Base-by-base conservation (phyloP, 2,797 vertebrate genomes). In the Rallus crepitans region DNA sequence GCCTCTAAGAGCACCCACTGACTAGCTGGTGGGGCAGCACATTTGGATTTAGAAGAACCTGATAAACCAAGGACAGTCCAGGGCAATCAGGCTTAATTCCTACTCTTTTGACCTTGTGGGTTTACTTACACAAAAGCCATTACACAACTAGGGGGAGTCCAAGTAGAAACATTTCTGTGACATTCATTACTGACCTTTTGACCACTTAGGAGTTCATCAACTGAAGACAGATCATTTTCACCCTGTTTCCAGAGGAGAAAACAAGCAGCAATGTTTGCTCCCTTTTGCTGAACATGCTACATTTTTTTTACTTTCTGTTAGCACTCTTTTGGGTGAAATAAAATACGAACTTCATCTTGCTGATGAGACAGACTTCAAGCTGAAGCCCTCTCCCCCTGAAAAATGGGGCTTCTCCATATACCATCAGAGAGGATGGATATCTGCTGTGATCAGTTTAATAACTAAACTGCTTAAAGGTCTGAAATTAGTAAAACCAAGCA, bases 1-100 rank as follows among this genome's bases (percentile, higher is more conserved):
- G 87, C 39, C 77, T 61, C 39, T 31, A 60, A 20, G 47, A 82
- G 50, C 52, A 55, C 16, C 11, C 48, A 4, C 39, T 64, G 66
- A 53, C 53, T 24, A 45, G 30, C 16, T 63, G 45, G 42, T 15
- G 63, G 27, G 0, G 3, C 65, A 84, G 55, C 86, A 50, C 42
- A 78, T 40, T 48, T 65, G 47, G 64, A 56, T 95, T 91, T 31
- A 45, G 42, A 81, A 81, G 16, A 73, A 27, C 8, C n/a, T 50
- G 14, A 27, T 23, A 25, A 2, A 15, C 30, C 27, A 60, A 15
- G 9, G 71, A 30, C n/a, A 82, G 60, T 61, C 68, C 60, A 84
- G 78, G 82, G 85, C 60, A 87, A 76, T 52, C 60, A 63, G 35
- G 78, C 73, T 70, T 84, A 96, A 93, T 72, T 84, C 87, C 61